A percentile compares a stretch with the other conserved stretches of the same genome.
phyloP scores from a whole-genome alignment of 1,140 invertebrate genomes.

The Condylostylus longicornis region DNA sequence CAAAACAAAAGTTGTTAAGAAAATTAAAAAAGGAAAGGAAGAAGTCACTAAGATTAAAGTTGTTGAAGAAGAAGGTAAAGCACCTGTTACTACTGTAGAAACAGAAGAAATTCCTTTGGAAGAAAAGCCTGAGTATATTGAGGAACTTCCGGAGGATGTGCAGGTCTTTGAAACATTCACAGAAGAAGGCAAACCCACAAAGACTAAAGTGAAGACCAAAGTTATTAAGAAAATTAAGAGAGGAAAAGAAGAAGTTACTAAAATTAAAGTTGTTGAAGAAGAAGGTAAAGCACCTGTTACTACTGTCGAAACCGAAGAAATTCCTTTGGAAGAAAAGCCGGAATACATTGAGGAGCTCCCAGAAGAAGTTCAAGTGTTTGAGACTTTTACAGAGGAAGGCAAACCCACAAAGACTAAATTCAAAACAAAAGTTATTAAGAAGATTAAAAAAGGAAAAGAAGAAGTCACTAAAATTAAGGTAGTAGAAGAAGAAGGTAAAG shows the following conservation, averaged over 20 bases:
- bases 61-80: slow-evolving; percentile 22
- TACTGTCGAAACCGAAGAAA: slow-evolving; percentile 12
- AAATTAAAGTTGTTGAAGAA: slow-evolving; percentile 22
- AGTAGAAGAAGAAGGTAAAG: slow-evolving; percentile 19
- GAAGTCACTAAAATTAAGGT: slow-evolving; percentile 16
- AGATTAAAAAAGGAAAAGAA: slow-evolving; percentile 10
- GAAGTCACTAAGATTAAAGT: slow-evolving; percentile 29
- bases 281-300: slow-evolving; percentile 20
- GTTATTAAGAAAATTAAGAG: slow-evolving; percentile 17
- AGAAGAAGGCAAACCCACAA: slow-evolving; percentile 15
- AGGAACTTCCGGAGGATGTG: slow-evolving; percentile 18
- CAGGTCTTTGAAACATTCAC: slow-evolving; percentile 13
- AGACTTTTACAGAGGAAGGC: slow-evolving; percentile 18
- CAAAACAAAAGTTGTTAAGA: slow-evolving; percentile 12
- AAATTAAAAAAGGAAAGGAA: slow-evolving; percentile 22
- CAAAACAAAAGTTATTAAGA: slow-evolving; percentile 11
- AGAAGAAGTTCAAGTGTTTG: slow-evolving; percentile 24
- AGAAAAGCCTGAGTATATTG: slow-evolving; percentile 9
- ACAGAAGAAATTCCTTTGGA: slow-evolving; percentile 10
- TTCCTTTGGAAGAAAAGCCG: slow-evolving; percentile 8
- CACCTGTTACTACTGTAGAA: slow-evolving; percentile 6
- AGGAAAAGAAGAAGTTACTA: slow-evolving; percentile 18
- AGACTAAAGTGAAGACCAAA: slow-evolving; percentile 22
- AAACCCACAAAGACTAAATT: slow-evolving; percentile 11
- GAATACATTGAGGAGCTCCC: slow-evolving; percentile 12